phyloP scores from a whole-genome alignment of 2,113 vertebrate species.

The Protomyctophum bolini region DNA sequence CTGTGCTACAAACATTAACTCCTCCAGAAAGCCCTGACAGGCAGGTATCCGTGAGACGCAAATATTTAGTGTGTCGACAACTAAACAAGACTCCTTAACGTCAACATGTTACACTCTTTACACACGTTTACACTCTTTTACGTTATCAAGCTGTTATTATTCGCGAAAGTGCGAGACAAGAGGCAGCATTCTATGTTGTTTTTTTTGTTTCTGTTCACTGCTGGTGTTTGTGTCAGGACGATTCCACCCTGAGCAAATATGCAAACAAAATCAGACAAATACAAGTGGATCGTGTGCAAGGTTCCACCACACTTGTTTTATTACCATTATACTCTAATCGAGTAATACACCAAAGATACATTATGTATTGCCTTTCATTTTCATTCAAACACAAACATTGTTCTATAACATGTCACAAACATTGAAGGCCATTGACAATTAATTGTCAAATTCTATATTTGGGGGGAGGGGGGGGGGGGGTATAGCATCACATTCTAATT shows the following conservation, averaged over 20 bases:
- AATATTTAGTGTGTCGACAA: constrained; percentile 62
- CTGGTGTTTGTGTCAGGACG: constrained; percentile 40
- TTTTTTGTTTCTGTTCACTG: constrained; percentile 40
- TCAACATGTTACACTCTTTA: constrained; percentile 45
- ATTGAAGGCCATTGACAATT: no score
- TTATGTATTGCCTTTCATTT: no score
- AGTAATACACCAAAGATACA: no score
- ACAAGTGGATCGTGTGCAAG: not conserved
- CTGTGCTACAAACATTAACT: not conserved
- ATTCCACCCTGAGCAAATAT: constrained; percentile 19
- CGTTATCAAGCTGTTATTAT: constrained; percentile 18
- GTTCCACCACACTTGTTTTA: no score
- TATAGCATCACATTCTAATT: no score
- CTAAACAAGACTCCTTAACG: constrained; percentile 40
- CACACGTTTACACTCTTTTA: constrained; percentile 9
- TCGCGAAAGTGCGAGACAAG: constrained; percentile 8
- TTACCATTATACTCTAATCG: no score
- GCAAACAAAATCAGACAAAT: constrained; percentile 32
- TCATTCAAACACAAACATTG: no score
- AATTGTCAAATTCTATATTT: no score
- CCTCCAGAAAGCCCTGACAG: constrained; percentile 7
- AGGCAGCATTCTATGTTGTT: not conserved
- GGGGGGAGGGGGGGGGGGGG: no score
- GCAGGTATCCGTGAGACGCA: constrained; percentile 60
- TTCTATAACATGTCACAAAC: no score